Percentiles rank a stretch among this genome's conserved stretches.
Conservation (phyloP, 1,140 invertebrate species). For the Halesus radiatus region DNA sequence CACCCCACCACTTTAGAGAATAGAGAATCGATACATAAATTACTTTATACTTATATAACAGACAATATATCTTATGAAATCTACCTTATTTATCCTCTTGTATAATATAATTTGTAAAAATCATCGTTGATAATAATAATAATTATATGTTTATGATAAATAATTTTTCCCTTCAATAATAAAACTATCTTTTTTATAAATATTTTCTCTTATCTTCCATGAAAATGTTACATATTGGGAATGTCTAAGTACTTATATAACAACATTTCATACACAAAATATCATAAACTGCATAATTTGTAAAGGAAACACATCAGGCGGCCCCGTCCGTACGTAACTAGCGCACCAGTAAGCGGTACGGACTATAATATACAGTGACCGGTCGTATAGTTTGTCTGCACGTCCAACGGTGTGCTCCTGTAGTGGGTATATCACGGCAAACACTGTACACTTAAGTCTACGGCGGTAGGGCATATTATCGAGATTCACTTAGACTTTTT, state of each 20-base stretch:
- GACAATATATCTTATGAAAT: slow-evolving; percentile 48
- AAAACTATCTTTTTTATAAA: slow-evolving; percentile 51
- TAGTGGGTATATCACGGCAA: slow-evolving; percentile 31
- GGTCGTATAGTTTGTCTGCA: too few relatives aligned
- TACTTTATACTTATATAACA: slow-evolving; percentile 32
- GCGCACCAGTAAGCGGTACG: too few relatives aligned
- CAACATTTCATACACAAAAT: slow-evolving; percentile 44
- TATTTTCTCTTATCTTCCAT: slow-evolving; percentile 51
- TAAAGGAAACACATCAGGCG: slow-evolving; percentile 1
- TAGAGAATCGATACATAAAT: slow-evolving; percentile 5
- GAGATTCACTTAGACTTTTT: slow-evolving; percentile 33
- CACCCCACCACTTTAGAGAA: slow-evolving; percentile 12
- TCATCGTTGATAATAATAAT: slow-evolving; percentile 54
- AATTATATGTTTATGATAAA: slow-evolving; percentile 46
- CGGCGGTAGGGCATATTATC: slow-evolving; percentile 33
- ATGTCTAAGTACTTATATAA: slow-evolving; percentile 57
- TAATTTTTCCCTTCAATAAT: slow-evolving; percentile 47
- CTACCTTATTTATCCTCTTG: slow-evolving; percentile 46
- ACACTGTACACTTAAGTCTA: slow-evolving; percentile 15
- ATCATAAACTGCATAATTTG: slow-evolving; percentile 13
- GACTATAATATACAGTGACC: too few relatives aligned
- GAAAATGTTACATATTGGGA: slow-evolving; percentile 52
- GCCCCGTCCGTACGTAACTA: background rate
- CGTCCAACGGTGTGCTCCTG: background rate
- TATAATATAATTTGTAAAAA: slow-evolving; percentile 55